Evolutionary conservation across 2,113 vertebrate genomes (phyloP), one percentile per base, ranked within the genome.

Genomic region (Oxyruncus cristatus): DNA sequence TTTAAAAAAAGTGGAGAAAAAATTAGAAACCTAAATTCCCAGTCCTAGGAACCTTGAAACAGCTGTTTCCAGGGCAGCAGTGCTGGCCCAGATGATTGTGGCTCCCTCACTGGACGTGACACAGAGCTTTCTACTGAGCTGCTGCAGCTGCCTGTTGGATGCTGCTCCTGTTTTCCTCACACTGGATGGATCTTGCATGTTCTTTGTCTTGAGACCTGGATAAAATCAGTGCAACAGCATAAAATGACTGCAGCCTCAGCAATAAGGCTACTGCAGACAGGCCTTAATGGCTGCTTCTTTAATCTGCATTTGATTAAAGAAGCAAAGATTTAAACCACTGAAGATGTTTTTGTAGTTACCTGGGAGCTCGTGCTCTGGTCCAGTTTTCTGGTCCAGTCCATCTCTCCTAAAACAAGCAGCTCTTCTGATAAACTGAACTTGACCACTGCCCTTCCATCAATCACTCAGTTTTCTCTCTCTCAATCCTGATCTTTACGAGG

Each of bases 111-210:
- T 87, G 84, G 61, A 79, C 52, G 23, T 2, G 53, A 67, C 68
- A 42, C 30, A 32, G 56, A 82, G 47, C 28, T 75, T 61, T 82
- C 62, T 30, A 2, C 47, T 75, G 61, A 91, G 87, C 74, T 75
- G 65, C 81, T 63, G 4, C 95, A 97, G 87, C 87, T 94, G 92
- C 74, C 63, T 86, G 75, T 65, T 86, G 85, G 86, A 84, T n/a
- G 86, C 70, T 56, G 35, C 41, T 49, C 35, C 67, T 10, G 3
- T 62, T 81, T 63, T 42, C 61, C 55, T 89, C 50, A 61, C 33
- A 27, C 0, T 49, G 59, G 24, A 33, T 35, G 77, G 42, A 68
- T 70, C 56, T 52, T 44, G 41, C 0, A 61, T 65, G 24, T 27
- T 78, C 53, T 89, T 82, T 81, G 35, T 52, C 73, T 59, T 65